A percentile compares a stretch with the other conserved stretches of the same genome.
Conservation (phyloP, 2,888 invertebrate species). For the Hirtodrosophila histrioides region DNA sequence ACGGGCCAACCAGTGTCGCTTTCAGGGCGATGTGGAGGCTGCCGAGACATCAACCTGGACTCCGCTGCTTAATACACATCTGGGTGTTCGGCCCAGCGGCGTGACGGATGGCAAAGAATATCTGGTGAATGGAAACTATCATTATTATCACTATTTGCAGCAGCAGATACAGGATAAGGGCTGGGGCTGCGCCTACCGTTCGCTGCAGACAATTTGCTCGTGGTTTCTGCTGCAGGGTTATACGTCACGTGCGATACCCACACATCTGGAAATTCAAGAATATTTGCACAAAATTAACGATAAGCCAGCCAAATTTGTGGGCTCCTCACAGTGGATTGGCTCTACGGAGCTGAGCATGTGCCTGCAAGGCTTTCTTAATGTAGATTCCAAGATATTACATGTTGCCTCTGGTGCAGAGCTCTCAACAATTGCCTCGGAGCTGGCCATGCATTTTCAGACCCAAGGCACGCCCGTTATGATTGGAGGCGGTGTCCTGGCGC, state of each 20-base stretch:
- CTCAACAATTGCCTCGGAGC: slow-evolving; percentile 90
- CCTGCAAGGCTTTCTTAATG: slow-evolving; percentile 91
- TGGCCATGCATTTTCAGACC: slow-evolving; percentile 95
- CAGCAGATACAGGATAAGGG: slow-evolving; percentile 96
- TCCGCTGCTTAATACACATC: slow-evolving; percentile 90
- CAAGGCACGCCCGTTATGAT: slow-evolving; percentile 99
- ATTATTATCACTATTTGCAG: slow-evolving; percentile 99
- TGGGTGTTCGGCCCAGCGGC: slow-evolving; percentile 84
- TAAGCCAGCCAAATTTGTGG: slow-evolving; percentile 93
- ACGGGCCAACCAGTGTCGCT: slow-evolving; percentile 88
- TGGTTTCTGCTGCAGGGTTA: slow-evolving; percentile 97
- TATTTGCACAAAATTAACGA: slow-evolving; percentile 97
- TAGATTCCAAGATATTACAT: slow-evolving; percentile 92
- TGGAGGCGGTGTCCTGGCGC: slow-evolving; percentile 98
- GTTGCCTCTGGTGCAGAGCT: slow-evolving; percentile 94
- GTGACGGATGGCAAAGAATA: slow-evolving; percentile 85
- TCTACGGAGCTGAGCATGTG: slow-evolving; percentile 98
- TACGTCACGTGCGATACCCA: slow-evolving; percentile 89
- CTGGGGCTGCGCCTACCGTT: slow-evolving; percentile 99
- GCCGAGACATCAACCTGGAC: slow-evolving; percentile 71
- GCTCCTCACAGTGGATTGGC: slow-evolving; percentile 98
- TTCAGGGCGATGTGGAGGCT: slow-evolving; percentile 84
- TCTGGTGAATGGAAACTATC: slow-evolving; percentile 92
- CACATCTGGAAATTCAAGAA: slow-evolving; percentile 94
- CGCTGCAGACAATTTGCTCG: slow-evolving; percentile 97